Evolutionary conservation across 2,888 invertebrate species (phyloP).

Genomic region (Acanthopleura granulata): DNA sequence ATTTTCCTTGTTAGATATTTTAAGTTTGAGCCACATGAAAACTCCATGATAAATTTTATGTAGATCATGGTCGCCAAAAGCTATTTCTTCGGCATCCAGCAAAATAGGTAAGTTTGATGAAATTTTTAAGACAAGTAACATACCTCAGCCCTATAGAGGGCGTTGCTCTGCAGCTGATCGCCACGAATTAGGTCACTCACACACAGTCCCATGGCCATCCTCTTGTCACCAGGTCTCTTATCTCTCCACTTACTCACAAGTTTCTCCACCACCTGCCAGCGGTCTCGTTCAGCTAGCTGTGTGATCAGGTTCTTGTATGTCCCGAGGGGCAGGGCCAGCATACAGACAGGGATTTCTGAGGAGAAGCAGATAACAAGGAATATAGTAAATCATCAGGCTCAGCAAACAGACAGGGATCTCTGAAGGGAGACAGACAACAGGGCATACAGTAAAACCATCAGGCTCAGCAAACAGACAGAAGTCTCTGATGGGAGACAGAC

Average conservation of each 20-base stretch:
- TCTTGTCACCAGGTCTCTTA: not conserved
- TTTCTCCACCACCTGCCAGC: conserved; percentile 45
- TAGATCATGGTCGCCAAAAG: too few relatives aligned
- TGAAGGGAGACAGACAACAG: too few relatives aligned
- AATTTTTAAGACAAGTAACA: conserved; percentile 24
- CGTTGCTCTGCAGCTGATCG: not conserved
- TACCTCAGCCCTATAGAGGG: not conserved
- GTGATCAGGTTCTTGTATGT: conserved; percentile 35
- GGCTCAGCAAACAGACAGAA: too few relatives aligned
- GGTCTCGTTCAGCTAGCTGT: conserved; percentile 33
- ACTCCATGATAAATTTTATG: too few relatives aligned
- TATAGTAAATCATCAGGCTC: conserved; percentile 23
- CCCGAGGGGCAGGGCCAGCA: conserved; percentile 32
- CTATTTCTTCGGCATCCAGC: too few relatives aligned
- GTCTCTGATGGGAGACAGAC: too few relatives aligned
- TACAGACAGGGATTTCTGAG: conserved; percentile 43
- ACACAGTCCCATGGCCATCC: not conserved
- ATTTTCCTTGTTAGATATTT: too few relatives aligned
- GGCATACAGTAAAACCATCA: too few relatives aligned
- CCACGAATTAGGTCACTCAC: not conserved
- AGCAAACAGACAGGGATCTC: too few relatives aligned
- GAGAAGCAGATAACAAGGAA: not conserved
- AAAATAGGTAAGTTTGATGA: too few relatives aligned
- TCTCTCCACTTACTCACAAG: conserved; percentile 34
- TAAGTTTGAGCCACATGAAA: too few relatives aligned